phyloP scores from a whole-genome alignment of 1,140 invertebrate genomes.

The Teleopsis dalmanni region DNA sequence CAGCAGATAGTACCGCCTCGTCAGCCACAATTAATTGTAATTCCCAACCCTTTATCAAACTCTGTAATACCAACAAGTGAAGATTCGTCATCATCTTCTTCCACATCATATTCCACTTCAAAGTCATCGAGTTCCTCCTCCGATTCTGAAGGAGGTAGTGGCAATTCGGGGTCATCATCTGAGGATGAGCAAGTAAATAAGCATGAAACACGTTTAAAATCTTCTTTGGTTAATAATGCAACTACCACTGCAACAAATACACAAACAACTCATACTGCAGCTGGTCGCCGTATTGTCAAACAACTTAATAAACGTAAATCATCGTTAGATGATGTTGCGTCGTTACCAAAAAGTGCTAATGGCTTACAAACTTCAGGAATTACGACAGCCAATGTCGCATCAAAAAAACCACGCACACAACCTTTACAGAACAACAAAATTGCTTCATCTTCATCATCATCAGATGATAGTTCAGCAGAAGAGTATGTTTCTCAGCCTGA shows the following conservation, averaged over 20 bases:
- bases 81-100: conserved; percentile 11
- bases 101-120: conserved; percentile 9
- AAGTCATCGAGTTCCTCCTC: conserved; percentile 13
- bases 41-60: background rate
- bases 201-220: conserved; percentile 14
- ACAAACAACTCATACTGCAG: background rate
- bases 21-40: background rate
- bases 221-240: background rate
- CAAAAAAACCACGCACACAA: background rate
- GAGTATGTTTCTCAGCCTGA: conserved; percentile 1
- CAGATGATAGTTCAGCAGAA: conserved; percentile 16
- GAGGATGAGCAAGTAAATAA: conserved; percentile 3
- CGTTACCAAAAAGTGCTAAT: too few relatives aligned
- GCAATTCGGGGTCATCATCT: conserved; percentile 7
- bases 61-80: conserved; percentile 4
- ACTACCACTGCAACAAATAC: background rate
- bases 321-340: conserved; percentile 7
- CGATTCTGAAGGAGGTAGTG: conserved; percentile 6
- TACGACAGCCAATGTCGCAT: background rate
- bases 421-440: too few relatives aligned
- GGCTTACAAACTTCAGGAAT: background rate
- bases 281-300: conserved; percentile 9
- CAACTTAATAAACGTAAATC: conserved; percentile 22
- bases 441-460: conserved; percentile 14
- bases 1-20: background rate